These are phyloP conservation scores for Pharmacophagus antenor DNA, from an alignment of 2,888 invertebrate species.

Conservation along the genomic window DNA sequence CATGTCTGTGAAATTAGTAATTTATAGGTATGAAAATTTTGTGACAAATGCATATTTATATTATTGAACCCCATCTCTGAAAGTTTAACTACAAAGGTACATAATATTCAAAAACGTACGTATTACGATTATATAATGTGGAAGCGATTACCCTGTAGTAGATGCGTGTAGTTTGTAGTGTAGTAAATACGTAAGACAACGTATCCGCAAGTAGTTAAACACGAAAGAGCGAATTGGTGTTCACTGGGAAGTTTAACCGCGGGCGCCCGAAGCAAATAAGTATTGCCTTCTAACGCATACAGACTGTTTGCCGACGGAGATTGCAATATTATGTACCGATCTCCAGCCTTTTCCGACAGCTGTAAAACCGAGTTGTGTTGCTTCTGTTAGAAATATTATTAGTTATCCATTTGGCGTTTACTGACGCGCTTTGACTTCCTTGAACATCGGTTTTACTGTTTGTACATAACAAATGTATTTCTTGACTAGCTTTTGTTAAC, in stretches of 20 bases:
- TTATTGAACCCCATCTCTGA: too few relatives aligned
- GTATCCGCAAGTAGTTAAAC: conserved; percentile 62
- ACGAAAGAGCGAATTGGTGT: conserved; percentile 72
- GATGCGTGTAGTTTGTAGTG: too few relatives aligned
- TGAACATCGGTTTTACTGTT: not conserved
- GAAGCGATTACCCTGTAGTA: not conserved
- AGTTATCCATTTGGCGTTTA: conserved; percentile 48
- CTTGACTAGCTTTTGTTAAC: not conserved
- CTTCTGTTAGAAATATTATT: conserved; percentile 54
- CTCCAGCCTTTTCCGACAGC: conserved; percentile 56
- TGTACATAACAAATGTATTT: not conserved
- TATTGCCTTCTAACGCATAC: conserved; percentile 65
- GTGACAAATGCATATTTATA: too few relatives aligned
- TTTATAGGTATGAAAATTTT: not conserved
- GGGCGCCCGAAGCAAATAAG: conserved; percentile 55
- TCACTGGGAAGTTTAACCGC: conserved; percentile 66
- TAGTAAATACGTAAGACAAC: conserved; percentile 45
- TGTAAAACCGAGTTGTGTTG: conserved; percentile 50
- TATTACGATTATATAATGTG: not conserved
- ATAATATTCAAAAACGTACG: not conserved
- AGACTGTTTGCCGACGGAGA: conserved; percentile 67
- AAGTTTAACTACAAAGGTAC: not conserved
- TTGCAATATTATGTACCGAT: conserved; percentile 76
- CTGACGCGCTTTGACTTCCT: conserved; percentile 40
- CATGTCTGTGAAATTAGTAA: not conserved